Evolutionary conservation across 1,140 invertebrate species (phyloP).

Genomic region (Mactra quadrangularis): DNA sequence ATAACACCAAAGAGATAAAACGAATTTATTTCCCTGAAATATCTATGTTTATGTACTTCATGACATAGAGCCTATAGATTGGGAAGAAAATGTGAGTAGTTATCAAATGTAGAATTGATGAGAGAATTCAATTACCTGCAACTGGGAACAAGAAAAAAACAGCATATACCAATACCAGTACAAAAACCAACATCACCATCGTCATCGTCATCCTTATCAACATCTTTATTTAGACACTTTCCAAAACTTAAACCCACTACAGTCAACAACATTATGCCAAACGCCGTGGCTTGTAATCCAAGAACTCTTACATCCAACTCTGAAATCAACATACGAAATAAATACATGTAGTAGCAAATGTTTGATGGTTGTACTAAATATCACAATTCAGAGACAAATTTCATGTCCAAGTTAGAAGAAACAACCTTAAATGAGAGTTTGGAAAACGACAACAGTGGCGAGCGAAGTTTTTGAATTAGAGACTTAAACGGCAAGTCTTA

Average conservation of each 20-base stretch:
- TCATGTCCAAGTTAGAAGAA: neutral
- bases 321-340: neutral
- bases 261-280: neutral
- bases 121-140: constrained; percentile 11
- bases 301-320: constrained; percentile 13
- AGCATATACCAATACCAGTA: neutral
- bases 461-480: neutral
- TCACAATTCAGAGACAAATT: too few species aligned
- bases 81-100: too few species aligned
- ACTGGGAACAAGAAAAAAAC: neutral
- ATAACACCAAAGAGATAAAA: too few species aligned
- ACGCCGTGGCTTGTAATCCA: neutral
- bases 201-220: too few species aligned
- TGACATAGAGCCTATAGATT: too few species aligned
- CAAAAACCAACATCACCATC: neutral
- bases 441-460: neutral
- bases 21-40: too few species aligned
- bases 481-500: too few species aligned
- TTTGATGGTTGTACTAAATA: too few species aligned
- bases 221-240: neutral
- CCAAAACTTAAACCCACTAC: neutral
- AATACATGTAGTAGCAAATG: neutral
- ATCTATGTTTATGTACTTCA: too few species aligned
- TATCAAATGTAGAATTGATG: too few species aligned
- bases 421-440: neutral